A percentile compares a stretch with the other conserved stretches of the same genome.
Evolutionary conservation across 2,113 vertebrate species (phyloP).

Genomic region (Phyllopteryx taeniolatus): DNA sequence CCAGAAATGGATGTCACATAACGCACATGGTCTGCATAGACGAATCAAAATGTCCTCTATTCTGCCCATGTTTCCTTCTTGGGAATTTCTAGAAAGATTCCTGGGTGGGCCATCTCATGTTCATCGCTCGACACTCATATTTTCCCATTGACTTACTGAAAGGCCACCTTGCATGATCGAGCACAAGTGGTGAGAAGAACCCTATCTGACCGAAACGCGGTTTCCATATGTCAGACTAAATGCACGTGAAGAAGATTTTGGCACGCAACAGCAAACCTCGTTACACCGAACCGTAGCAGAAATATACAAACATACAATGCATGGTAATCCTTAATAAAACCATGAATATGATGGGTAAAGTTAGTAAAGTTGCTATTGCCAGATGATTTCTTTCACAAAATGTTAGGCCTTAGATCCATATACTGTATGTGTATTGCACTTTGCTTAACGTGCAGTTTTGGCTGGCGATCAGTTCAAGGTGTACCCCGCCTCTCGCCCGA

Average conservation of each 20-base stretch:
- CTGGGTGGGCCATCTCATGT: slow-evolving; percentile 32
- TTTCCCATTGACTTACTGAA: slow-evolving; percentile 8
- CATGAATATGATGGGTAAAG: not conserved
- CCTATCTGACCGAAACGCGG: not conserved
- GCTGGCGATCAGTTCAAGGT: too few species aligned
- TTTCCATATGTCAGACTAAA: slow-evolving; percentile 12
- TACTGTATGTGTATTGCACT: too few species aligned
- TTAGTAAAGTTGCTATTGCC: too few species aligned
- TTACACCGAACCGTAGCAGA: not conserved
- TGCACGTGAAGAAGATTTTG: slow-evolving; percentile 12
- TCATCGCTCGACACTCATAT: not conserved
- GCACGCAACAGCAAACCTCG: slow-evolving; percentile 5
- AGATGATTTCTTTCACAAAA: too few species aligned
- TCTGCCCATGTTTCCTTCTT: slow-evolving; percentile 13
- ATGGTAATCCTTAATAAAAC: not conserved
- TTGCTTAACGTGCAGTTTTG: too few species aligned
- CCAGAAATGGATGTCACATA: slow-evolving; percentile 23
- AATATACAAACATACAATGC: not conserved
- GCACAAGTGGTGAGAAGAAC: slow-evolving; percentile 9
- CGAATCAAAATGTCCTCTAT: slow-evolving; percentile 5
- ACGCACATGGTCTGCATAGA: slow-evolving; percentile 18
- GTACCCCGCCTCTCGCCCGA: too few species aligned
- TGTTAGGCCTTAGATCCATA: too few species aligned
- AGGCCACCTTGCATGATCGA: slow-evolving; percentile 12
- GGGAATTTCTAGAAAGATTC: slow-evolving; percentile 13